These are phyloP conservation scores for Polymixis lichenea DNA, from an alignment of 2,888 invertebrate species.

Conservation along the genomic window DNA sequence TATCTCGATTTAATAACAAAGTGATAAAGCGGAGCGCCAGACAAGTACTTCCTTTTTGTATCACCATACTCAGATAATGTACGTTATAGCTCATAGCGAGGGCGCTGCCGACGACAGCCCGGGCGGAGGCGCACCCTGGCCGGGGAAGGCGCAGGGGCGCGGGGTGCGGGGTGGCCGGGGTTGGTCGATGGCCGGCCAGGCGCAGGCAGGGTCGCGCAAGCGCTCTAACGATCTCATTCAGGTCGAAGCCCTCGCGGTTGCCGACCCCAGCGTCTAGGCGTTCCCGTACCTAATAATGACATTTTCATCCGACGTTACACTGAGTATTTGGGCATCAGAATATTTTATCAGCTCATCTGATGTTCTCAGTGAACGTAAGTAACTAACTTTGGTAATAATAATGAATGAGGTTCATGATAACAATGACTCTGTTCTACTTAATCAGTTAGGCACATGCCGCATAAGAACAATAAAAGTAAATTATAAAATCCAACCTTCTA, in stretches of 20 bases:
- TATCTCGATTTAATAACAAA: background rate
- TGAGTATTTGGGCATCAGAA: slow-evolving; percentile 40
- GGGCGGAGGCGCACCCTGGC: slow-evolving; percentile 56
- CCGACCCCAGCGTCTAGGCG: slow-evolving; percentile 85
- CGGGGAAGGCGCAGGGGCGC: slow-evolving; percentile 33
- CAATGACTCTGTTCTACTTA: background rate
- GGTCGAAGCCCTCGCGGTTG: slow-evolving; percentile 88
- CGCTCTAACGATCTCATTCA: slow-evolving; percentile 75
- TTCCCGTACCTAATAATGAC: slow-evolving; percentile 74
- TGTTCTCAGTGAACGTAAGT: background rate
- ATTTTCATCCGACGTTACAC: slow-evolving; percentile 69
- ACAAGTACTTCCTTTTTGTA: slow-evolving; percentile 38
- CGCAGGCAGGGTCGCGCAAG: slow-evolving; percentile 84
- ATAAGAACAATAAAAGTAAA: background rate
- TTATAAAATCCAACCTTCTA: background rate
- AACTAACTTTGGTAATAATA: background rate
- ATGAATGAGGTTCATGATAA: slow-evolving; percentile 1
- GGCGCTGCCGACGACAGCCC: slow-evolving; percentile 42
- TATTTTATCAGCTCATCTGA: slow-evolving; percentile 4
- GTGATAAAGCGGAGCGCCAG: slow-evolving; percentile 19
- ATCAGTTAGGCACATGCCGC: background rate
- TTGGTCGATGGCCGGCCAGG: slow-evolving; percentile 67
- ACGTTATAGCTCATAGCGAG: slow-evolving; percentile 32
- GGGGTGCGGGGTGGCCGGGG: slow-evolving; percentile 66
- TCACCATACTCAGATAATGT: slow-evolving; percentile 45